These are phyloP conservation scores for Stenotaenia linearis DNA, from an alignment of 2,888 invertebrate species.

Conservation along the genomic window DNA sequence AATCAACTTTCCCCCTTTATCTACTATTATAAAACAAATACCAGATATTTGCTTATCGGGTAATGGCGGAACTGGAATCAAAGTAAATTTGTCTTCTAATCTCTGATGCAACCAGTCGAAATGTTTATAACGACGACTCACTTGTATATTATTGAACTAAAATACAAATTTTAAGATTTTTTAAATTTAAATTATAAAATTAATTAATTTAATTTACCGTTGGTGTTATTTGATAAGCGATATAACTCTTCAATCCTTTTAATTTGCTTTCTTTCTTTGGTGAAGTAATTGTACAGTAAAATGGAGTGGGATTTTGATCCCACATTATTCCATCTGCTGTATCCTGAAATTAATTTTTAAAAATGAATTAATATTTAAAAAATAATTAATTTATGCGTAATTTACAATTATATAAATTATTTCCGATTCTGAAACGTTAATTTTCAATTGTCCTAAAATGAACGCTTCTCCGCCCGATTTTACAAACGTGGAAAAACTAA, in stretches of 20 bases:
- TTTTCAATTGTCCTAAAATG: constrained; percentile 68
- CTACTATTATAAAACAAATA: constrained; percentile 40
- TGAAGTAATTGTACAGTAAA: constrained; percentile 80
- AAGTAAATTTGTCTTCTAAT: constrained; percentile 84
- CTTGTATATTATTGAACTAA: constrained; percentile 82
- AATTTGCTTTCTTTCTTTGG: constrained; percentile 97
- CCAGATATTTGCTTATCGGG: constrained; percentile 96
- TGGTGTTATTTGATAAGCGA: constrained; percentile 92
- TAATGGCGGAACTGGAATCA: constrained; percentile 91
- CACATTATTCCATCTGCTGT: constrained; percentile 63
- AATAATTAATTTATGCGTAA: constrained; percentile 11
- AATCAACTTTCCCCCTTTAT: background rate
- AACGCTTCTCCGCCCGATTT: constrained; percentile 87
- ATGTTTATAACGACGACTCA: constrained; percentile 84
- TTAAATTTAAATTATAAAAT: background rate
- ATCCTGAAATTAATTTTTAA: constrained; percentile 51
- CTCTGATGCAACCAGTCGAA: constrained; percentile 98
- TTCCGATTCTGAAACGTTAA: constrained; percentile 62
- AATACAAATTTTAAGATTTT: background rate
- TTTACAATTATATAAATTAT: constrained; percentile 61
- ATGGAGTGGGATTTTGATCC: constrained; percentile 66
- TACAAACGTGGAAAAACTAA: constrained; percentile 74
- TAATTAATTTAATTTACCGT: constrained; percentile 54
- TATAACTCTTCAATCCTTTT: constrained; percentile 94
- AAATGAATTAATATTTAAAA: constrained; percentile 3